Base-by-base conservation (phyloP, 2,113 vertebrate genomes). In the Probosciger aterrimus region DNA sequence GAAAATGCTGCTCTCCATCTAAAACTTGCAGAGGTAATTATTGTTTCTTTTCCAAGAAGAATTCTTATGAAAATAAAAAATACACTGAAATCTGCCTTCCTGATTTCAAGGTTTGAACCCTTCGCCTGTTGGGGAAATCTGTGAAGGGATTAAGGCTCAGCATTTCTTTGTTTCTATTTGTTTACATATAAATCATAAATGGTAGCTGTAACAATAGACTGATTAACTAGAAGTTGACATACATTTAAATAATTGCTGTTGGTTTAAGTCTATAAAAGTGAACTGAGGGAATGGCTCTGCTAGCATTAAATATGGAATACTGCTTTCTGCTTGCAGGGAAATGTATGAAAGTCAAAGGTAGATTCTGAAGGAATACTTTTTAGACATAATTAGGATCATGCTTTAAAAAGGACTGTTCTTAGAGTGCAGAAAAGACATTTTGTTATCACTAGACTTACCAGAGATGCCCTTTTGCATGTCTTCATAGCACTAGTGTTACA, bases 1-100 rank as follows among this genome's bases (percentile, higher is more conserved):
- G 98, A 99, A 93, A 99, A 99, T 59, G 98, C 98, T 8, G 94
- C 97, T 90, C 98, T 99, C 88, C 98, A 98, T 90, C 97, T 99
- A 91, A 98, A 98, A 71, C 94, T 99, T 75, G 98, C 98, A 10
- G 97, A 98, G 98, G 98, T 98, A 97, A 94, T 22, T 67, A 8
- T 13, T 63, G 14, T n/a, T 78, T 76, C 1, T 39, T 63, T 27
- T 68, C 24, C 3, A 22, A 18, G 53, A 81, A 37, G 0, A 78
- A 17, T 64, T 63, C 5, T 10, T 39, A 15, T 2, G 16, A 18
- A 39, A 67, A 37, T 2, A 33, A 46, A 9, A 14, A 30, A 4
- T 47, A 18, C 15, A 37, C 22, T 46, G 59, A 79, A 74, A 39
- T 55, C 6, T 55, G 11, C 12, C 17, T 59, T n/a, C 11, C 7